phyloP scores from a whole-genome alignment of 2,113 vertebrate genomes.

The Craseonycteris thonglongyai region DNA sequence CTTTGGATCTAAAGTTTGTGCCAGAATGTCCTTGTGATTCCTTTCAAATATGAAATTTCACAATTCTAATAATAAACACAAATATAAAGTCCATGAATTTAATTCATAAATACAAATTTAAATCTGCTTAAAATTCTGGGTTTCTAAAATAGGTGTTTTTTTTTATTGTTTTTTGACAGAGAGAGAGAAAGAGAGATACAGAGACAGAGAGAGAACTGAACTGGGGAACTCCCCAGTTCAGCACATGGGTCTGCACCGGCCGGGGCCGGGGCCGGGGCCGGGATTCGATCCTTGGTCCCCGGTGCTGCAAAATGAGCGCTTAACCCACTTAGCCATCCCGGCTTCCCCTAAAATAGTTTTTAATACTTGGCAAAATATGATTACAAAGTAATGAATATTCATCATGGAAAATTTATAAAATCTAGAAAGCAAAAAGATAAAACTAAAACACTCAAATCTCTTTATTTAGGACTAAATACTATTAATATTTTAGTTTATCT shows the following conservation, averaged over 20 bases:
- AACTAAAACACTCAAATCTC: not conserved
- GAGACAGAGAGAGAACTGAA: too few species aligned
- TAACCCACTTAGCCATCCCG: too few species aligned
- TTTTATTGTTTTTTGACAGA: too few species aligned
- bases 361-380: not conserved
- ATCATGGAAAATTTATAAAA: not conserved
- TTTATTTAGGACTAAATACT: conserved; percentile 10
- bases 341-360: not conserved
- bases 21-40: not conserved
- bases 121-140: not conserved
- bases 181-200: too few species aligned
- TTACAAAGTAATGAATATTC: not conserved
- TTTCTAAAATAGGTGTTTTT: conserved; percentile 1
- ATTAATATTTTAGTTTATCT: not conserved
- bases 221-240: too few species aligned
- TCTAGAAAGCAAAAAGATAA: not conserved
- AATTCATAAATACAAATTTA: not conserved
- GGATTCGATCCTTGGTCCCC: too few species aligned
- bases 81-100: not conserved
- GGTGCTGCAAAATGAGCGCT: too few species aligned
- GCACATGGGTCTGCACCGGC: too few species aligned
- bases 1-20: not conserved
- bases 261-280: too few species aligned
- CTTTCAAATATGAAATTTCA: not conserved
- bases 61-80: not conserved